Evolutionary conservation across 2,113 vertebrate genomes (phyloP).

Genomic region (Phyllostomus discolor): DNA sequence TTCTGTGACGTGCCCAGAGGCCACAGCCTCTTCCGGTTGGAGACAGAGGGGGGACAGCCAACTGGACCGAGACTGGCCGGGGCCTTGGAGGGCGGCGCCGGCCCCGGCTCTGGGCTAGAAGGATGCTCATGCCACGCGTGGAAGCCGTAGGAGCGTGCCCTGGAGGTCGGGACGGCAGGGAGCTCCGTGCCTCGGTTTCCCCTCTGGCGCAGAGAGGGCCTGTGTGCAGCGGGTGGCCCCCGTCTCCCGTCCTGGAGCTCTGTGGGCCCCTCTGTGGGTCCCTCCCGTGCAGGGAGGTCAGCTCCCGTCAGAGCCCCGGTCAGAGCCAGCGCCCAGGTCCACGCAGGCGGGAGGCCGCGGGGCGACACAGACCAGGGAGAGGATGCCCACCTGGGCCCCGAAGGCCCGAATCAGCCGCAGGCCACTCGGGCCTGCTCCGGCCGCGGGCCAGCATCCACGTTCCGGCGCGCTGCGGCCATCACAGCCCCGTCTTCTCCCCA

Average conservation of each 20-base stretch:
- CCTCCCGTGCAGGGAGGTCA: neutral
- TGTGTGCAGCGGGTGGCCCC: neutral
- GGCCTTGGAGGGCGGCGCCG: neutral
- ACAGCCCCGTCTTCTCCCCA: neutral
- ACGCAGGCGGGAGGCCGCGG: neutral
- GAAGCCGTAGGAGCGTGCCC: neutral
- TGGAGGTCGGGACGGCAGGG: rapidly evolving
- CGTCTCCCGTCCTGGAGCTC: neutral
- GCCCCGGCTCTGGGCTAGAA: neutral
- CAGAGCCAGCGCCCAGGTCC: neutral
- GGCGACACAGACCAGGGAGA: neutral
- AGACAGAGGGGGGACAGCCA: neutral
- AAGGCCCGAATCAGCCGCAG: neutral
- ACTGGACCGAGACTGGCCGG: neutral
- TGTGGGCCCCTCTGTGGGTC: neutral
- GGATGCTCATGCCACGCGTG: neutral
- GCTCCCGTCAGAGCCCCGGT: too few species aligned
- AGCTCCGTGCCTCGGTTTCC: neutral
- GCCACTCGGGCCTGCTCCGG: neutral
- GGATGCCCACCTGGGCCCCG: neutral
- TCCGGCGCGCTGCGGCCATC: neutral
- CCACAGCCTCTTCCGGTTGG: neutral
- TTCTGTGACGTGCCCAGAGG: neutral
- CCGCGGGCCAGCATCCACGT: neutral
- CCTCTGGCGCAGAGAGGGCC: neutral